Evolutionary conservation across 2,113 vertebrate genomes (phyloP), one percentile per base, ranked within the genome.

Genomic region (Progne subis): DNA sequence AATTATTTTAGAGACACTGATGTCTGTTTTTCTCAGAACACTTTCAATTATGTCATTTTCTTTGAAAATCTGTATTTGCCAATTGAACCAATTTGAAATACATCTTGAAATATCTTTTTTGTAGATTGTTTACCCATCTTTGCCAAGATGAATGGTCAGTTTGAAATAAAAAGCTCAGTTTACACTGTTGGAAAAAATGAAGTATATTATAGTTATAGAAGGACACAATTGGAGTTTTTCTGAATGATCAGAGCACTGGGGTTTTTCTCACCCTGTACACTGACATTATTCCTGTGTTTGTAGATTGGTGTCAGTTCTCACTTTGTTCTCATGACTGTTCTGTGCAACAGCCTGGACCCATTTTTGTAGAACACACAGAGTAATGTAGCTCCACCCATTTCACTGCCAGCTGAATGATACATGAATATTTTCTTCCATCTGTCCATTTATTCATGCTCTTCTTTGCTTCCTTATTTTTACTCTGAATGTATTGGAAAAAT

Each of bases 191-290:
- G 29, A 69, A 81, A 49, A 60, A 65, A 46, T 11, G 10, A 64
- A 17, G 3, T 23, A 5, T 39, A 18, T 14, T 60, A 11, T 24
- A 39, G 2, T 14, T 59, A 8, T 24, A 39, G 2, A 14, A 70
- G 60, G 20, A 4, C 5, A 65, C 4, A 18, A 10, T 23, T 24
- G 17, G 15, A 57, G 5, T 25, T 78, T 64, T 87, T n/a, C 32
- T 70, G 17, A 25, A 23, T 14, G 29, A 20, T 16, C 6, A 16
- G 13, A 41, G 2, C 12, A 78, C 31, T 37, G 37, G 37, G 37
- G 7, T 14, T 34, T 14, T 9, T 9, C 2, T 9, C 32, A 31
- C 4, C 6, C 6, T 28, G 5, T n/a, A 26, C 5, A 4, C 46
- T 71, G 71, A 7, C 18, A 21, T 39, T 60, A 8, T 11, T 11